Conservation (phyloP, 1,140 invertebrate genomes). For the Tigriopus japonicus region DNA sequence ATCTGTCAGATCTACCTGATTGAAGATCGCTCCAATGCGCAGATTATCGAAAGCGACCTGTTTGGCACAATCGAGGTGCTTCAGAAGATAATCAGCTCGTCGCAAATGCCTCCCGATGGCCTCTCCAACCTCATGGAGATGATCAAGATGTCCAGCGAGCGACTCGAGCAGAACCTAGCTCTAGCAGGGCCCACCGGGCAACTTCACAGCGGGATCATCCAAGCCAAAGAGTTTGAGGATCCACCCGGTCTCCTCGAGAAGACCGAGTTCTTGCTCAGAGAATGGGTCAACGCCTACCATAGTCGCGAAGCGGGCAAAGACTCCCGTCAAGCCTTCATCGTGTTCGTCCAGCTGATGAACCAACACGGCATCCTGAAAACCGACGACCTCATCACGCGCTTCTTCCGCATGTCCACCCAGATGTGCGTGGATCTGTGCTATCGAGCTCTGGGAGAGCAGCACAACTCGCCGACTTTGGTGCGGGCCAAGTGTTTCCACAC, state of each 20-base stretch:
- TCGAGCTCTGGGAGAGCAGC: constrained; percentile 39
- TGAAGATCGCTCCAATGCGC: constrained; percentile 56
- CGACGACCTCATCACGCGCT: constrained; percentile 82
- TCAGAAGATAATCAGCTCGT: constrained; percentile 12
- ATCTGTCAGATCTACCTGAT: constrained; percentile 68
- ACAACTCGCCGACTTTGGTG: constrained; percentile 33
- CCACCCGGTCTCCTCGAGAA: constrained; percentile 84
- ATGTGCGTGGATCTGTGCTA: constrained; percentile 92
- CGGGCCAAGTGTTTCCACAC: constrained; percentile 86
- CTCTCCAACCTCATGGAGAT: constrained; percentile 19
- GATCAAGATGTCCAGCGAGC: constrained; percentile 16
- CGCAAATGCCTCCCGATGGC: constrained; percentile 18
- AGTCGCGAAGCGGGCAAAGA: constrained; percentile 56
- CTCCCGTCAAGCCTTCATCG: constrained; percentile 76
- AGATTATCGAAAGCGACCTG: constrained; percentile 62
- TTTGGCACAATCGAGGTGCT: constrained; percentile 45
- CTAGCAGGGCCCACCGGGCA: constrained; percentile 46
- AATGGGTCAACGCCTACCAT: constrained; percentile 86
- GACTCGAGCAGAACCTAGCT: constrained; percentile 14
- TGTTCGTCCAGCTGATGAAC: constrained; percentile 91
- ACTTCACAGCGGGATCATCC: constrained; percentile 70
- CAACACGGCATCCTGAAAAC: constrained; percentile 88
- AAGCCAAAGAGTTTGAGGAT: constrained; percentile 77
- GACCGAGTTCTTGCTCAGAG: constrained; percentile 72
- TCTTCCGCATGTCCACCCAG: constrained; percentile 89